A percentile compares a stretch with the other conserved stretches of the same genome.
Evolutionary conservation across 2,888 invertebrate genomes (phyloP).

Genomic region (Drosophila paucipuncta): DNA sequence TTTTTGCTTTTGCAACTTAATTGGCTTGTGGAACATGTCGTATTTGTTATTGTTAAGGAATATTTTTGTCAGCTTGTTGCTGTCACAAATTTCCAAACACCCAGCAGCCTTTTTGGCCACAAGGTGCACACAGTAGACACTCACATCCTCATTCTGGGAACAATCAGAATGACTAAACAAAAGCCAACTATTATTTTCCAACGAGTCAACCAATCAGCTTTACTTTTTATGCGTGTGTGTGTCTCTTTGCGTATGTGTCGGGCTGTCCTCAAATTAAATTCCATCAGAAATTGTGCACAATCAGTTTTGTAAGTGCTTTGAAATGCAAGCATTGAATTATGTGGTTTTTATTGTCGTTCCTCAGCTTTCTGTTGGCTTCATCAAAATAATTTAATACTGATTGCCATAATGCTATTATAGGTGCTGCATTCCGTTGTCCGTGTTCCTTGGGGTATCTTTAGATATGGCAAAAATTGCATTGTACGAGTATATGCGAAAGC

Average conservation of each 20-base stretch:
- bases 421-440: neutral
- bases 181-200: constrained; percentile 42
- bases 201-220: constrained; percentile 11
- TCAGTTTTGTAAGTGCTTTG: constrained; percentile 27
- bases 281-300: constrained; percentile 9
- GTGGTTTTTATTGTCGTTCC: neutral
- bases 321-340: constrained; percentile 46
- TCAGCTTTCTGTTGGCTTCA: neutral
- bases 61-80: constrained; percentile 33
- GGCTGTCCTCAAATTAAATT: neutral
- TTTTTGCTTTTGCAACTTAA: constrained; percentile 36
- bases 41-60: constrained; percentile 17
- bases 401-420: constrained; percentile 44
- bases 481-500: constrained; percentile 9
- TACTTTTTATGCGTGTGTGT: constrained; percentile 6
- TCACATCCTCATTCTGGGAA: neutral
- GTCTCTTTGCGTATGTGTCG: neutral
- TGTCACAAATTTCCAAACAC: constrained; percentile 55
- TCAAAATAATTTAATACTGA: constrained; percentile 33
- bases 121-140: constrained; percentile 8
- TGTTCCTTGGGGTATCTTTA: constrained; percentile 11
- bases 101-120: constrained; percentile 22
- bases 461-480: constrained; percentile 36
- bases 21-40: constrained; percentile 39
- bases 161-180: constrained; percentile 43